A percentile compares a stretch with the other conserved stretches of the same genome.
These are phyloP conservation scores for Acromyrmex charruanus DNA, from an alignment of 1,140 invertebrate genomes.

Conservation along the genomic window DNA sequence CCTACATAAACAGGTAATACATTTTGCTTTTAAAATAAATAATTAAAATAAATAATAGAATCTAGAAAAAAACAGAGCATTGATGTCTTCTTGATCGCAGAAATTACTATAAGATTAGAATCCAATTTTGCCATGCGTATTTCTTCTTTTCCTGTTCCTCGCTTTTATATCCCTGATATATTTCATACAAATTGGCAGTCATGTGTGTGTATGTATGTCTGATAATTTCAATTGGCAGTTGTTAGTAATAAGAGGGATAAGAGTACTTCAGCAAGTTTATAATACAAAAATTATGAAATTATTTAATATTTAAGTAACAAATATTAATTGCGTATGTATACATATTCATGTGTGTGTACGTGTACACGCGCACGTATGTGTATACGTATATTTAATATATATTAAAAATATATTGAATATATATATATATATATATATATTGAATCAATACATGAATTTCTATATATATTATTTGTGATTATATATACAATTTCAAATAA, in stretches of 20 bases:
- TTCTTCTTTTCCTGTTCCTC: neutral
- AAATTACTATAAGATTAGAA: slow-evolving; percentile 12
- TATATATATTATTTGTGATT: neutral
- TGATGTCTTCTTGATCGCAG: neutral
- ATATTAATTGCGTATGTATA: slow-evolving; percentile 3
- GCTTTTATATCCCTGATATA: slow-evolving; percentile 19
- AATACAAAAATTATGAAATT: slow-evolving; percentile 16
- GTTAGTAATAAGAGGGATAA: slow-evolving; percentile 9
- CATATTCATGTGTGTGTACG: neutral
- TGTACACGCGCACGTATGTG: neutral
- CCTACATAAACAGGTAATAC: neutral
- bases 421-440: neutral
- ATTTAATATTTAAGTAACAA: slow-evolving; percentile 10
- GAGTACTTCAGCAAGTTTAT: neutral
- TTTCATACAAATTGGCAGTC: slow-evolving; percentile 12
- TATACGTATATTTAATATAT: neutral
- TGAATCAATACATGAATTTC: neutral
- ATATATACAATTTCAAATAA: slow-evolving; percentile 23
- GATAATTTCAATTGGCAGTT: slow-evolving; percentile 28
- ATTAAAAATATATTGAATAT: slow-evolving; percentile 1
- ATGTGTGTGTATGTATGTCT: neutral
- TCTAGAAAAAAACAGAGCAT: neutral
- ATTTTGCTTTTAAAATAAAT: slow-evolving; percentile 2
- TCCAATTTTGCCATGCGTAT: slow-evolving; percentile 5
- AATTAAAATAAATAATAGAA: slow-evolving; percentile 20